Evolutionary conservation across 2,888 invertebrate species (phyloP), one percentile per base, ranked within the genome.

Genomic region (Ornithoptera alexandrae): DNA sequence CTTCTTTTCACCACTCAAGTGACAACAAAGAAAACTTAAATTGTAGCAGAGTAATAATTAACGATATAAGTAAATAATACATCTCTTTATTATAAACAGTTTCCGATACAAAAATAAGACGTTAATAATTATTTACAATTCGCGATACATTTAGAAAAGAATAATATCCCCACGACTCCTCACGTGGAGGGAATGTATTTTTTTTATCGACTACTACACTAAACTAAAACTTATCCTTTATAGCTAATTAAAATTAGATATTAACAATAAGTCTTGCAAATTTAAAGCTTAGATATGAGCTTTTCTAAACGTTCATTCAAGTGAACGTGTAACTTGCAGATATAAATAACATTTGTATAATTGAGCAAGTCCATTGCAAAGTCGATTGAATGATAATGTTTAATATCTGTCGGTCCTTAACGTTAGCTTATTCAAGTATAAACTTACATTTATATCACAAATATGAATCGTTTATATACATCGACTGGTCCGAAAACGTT

Each of bases 81-180:
- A 62, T 70, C 17, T 64, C 77, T 88, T 89, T 85, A 84, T 87
- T 88, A 83, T 81, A 87, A 86, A 88, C 84, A 86, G 79, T 81
- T 82, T 85, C 71, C 71, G 76, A 84, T 85, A 88, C 84, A 90
- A 89, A 89, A 88, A 81, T 79, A 76, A 70, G 61, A 60, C 72
- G 80, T 81, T 85, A 70, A 24, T 62, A 71, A 65, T 60, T 72
- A 68, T 70, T 57, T 39, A 70, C 62, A 67, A 39, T 62, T 60
- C 15, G 56, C 67, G 39, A 50, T 67, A 62, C 46, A 53, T 60
- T 58, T 36, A 18, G n/a, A 53, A 7, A 10, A 46, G 18, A 42
- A 63, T 42, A 46, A 62, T 39, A 58, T 36, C 39, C 50, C 36
- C n/a, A n/a, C 22, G n/a, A 60, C 70, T 30, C 53, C 50, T 20